Percentiles rank a stretch among this genome's conserved stretches.
phyloP scores from a whole-genome alignment of 1,140 invertebrate genomes.

The Prorops nasuta region DNA sequence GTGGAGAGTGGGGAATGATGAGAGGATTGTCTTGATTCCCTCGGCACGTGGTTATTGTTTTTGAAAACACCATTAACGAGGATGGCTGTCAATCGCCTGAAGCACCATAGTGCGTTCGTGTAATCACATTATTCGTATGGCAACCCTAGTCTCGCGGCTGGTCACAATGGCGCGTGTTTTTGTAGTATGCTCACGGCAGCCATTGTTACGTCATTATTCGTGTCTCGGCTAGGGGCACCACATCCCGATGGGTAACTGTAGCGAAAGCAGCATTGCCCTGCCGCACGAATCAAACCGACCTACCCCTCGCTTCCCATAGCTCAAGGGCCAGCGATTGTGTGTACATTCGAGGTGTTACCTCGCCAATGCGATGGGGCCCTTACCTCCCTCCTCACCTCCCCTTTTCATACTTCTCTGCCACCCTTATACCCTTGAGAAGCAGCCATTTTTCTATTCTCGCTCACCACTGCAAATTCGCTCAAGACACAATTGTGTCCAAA shows the following conservation, averaged over 20 bases:
- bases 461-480: no score
- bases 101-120: conserved; percentile 41
- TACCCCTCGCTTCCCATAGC: not conserved
- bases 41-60: conserved; percentile 56
- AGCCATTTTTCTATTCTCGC: no score
- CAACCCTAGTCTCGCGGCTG: conserved; percentile 1
- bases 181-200: conserved; percentile 43
- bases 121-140: conserved; percentile 46
- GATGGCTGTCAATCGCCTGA: conserved; percentile 53
- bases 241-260: conserved; percentile 21
- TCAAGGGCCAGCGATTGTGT: no score
- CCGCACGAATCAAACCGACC: conserved; percentile 25
- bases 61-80: conserved; percentile 57
- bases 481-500: no score
- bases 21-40: no score
- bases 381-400: not conserved
- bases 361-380: conserved; percentile 8
- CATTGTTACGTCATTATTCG: conserved; percentile 58
- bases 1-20: no score
- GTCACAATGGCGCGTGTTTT: conserved; percentile 49
- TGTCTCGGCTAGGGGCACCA: conserved; percentile 32
- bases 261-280: conserved; percentile 21
- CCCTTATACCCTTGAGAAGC: not conserved
- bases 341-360: conserved; percentile 29
- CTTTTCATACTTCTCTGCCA: not conserved